phyloP scores from a whole-genome alignment of 2,113 vertebrate genomes.

The Xenopus tropicalis region UCB_Xtro_10.0 CM004447.2:130516501-130517000 shows the following conservation, averaged over 20 bases:
- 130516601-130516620: not conserved
- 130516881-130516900: slow-evolving; percentile 77
- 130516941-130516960: too few relatives aligned
- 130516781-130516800: too few relatives aligned
- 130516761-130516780: too few relatives aligned
- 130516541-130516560: slow-evolving; percentile 40
- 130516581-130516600: slow-evolving; percentile 1
- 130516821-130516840: slow-evolving; percentile 96
- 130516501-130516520: slow-evolving; percentile 29
- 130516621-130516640: too few relatives aligned
- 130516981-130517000: too few relatives aligned
- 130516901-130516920: not conserved
- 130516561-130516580: slow-evolving; percentile 17
- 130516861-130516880: slow-evolving; percentile 96
- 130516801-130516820: slow-evolving; percentile 63
- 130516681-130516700: too few relatives aligned
- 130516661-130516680: too few relatives aligned
- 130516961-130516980: too few relatives aligned
- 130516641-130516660: too few relatives aligned
- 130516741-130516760: too few relatives aligned
- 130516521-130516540: slow-evolving; percentile 32
- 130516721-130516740: too few relatives aligned
- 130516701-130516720: too few relatives aligned
- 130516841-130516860: slow-evolving; percentile 94
- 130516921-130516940: not conserved